phyloP scores from a whole-genome alignment of 2,888 invertebrate species.

The Coenonympha arcania region DNA sequence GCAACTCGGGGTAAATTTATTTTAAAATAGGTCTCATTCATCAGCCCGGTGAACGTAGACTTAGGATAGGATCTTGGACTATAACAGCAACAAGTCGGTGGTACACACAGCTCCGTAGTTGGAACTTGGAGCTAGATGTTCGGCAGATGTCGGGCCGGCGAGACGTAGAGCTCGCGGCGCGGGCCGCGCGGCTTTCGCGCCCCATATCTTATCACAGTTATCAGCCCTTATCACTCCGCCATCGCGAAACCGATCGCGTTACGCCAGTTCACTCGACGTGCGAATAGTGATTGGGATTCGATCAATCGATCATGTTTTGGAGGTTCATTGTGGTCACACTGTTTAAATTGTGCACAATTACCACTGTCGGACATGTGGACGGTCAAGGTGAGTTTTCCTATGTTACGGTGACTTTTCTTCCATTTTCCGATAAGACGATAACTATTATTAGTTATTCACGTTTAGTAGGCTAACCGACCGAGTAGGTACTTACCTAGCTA shows the following conservation, averaged over 20 bases:
- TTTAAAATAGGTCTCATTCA: no score
- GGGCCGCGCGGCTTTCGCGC: conserved; percentile 35
- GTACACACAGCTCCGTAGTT: no score
- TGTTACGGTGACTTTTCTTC: conserved; percentile 4
- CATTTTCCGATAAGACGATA: conserved; percentile 15
- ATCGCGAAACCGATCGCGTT: conserved; percentile 64
- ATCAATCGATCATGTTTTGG: conserved; percentile 47
- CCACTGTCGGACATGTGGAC: conserved; percentile 43
- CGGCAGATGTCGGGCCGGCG: conserved; percentile 54
- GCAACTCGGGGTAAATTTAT: no score
- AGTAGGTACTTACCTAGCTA: background rate
- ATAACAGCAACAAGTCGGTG: no score
- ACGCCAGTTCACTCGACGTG: conserved; percentile 47
- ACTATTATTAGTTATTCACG: background rate
- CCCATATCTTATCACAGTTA: conserved; percentile 66
- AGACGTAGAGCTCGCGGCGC: conserved; percentile 49
- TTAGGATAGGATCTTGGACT: no score
- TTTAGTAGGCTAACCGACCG: background rate
- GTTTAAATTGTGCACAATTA: conserved; percentile 44
- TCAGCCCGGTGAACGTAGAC: no score
- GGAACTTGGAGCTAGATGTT: no score
- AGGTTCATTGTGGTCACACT: conserved; percentile 38
- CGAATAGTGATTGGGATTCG: conserved; percentile 34
- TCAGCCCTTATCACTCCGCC: conserved; percentile 64
- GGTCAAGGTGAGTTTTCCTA: conserved; percentile 53